Evolutionary conservation across 2,888 invertebrate species (phyloP), one percentile per base, ranked within the genome.

Genomic region (Eledona agricola): DNA sequence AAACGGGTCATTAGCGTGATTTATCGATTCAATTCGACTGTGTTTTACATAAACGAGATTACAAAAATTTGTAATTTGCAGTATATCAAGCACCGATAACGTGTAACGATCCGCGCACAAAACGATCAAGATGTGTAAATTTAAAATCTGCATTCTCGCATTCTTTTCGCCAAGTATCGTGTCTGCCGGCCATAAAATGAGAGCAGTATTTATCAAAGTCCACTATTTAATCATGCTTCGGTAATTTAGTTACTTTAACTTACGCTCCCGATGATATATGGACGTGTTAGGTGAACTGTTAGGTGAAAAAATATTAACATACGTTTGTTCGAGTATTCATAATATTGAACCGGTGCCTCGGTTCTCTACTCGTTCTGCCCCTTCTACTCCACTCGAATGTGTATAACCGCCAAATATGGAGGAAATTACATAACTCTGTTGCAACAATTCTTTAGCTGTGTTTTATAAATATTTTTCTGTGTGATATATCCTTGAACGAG

Each of bases 171-270:
- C 51, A 57, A 51, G 58, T 68, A 63, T 70, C 72, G 72, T 72
- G 72, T 65, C 65, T 65, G 60, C 57, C 40, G 63, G 63, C 70
- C 59, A 72, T 73, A 72, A 73, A 72, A 70, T 67, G 63, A 64
- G 64, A 63, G 63, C 63, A 65, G 57, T 69, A 71, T 73, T 73
- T 70, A 73, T 73, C 73, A 72, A 69, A 65, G 71, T 71, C 72
- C 56, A 60, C 66, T 68, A 70, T 72, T 72, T 72, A 72, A 72
- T 72, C 70, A 71, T 71, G 69, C 64, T 65, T 66, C 64, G 62
- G 68, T 72, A 71, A 71, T 71, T 71, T 70, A 67, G 63, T 67
- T 68, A 68, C 64, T 60, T 64, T 62, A 61, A 60, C 57, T 60
- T 58, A 54, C 46, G 49, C 55, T 55, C 46, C 17, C 45, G 38